These are phyloP conservation scores for Urocynchramus pylzowi DNA, from an alignment of 2,113 vertebrate genomes.

Conservation along the genomic window DNA sequence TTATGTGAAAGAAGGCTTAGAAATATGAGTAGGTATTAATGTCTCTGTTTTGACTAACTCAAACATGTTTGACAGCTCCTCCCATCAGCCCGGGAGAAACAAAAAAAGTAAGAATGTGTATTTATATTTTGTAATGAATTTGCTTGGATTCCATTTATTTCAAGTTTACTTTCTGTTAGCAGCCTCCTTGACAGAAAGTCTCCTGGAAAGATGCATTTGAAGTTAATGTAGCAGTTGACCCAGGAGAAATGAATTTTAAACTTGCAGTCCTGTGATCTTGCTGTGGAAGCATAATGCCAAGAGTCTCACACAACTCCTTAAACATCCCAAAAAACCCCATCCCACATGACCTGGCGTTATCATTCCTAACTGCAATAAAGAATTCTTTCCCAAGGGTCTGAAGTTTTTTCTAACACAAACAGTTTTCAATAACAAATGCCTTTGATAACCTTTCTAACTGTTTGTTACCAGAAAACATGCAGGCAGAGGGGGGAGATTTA, in stretches of 20 bases:
- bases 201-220: background rate
- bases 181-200: background rate
- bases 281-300: background rate
- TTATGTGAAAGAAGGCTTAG: background rate
- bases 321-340: background rate
- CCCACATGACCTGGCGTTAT: background rate
- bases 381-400: background rate
- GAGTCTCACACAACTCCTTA: background rate
- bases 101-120: background rate
- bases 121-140: background rate
- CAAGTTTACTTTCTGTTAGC: background rate
- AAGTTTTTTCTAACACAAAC: background rate
- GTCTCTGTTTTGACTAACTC: background rate
- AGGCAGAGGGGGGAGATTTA: background rate
- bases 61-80: background rate
- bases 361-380: background rate
- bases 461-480: background rate
- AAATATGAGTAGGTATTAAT: background rate
- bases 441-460: background rate
- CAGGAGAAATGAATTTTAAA: background rate
- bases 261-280: background rate
- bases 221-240: background rate
- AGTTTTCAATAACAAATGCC: background rate
- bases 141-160: background rate
- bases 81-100: background rate